A percentile compares a stretch with the other conserved stretches of the same genome.
Evolutionary conservation across 1,140 invertebrate genomes (phyloP).

Genomic region (Euwallacea similis): DNA sequence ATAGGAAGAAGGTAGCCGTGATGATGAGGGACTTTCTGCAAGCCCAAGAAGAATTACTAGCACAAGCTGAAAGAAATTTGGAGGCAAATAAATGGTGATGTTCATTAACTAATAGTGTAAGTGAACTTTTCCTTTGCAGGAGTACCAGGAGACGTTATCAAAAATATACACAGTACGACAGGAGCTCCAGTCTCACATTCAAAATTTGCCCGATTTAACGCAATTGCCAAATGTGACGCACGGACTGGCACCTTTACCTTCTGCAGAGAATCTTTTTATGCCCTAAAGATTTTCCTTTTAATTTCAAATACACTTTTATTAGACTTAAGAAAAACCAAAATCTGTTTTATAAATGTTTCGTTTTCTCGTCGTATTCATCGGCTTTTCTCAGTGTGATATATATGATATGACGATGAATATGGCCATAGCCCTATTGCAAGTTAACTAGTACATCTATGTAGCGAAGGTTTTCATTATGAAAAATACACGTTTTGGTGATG

Average conservation of each 20-base stretch:
- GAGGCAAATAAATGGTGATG: conserved; percentile 64
- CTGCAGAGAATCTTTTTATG: conserved; percentile 87
- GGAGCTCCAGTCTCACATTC: conserved; percentile 89
- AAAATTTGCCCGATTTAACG: conserved; percentile 89
- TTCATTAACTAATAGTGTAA: background rate
- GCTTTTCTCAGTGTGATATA: no score
- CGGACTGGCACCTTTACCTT: conserved; percentile 87
- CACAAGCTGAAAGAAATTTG: conserved; percentile 80
- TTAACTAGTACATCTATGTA: no score
- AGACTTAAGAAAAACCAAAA: no score
- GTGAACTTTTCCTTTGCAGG: conserved; percentile 61
- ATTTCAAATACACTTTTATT: no score
- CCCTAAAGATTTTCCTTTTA: conserved; percentile 27
- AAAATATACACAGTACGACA: conserved; percentile 81
- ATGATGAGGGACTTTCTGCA: conserved; percentile 88
- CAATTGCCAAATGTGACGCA: conserved; percentile 88
- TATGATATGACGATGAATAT: no score
- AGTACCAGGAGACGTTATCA: conserved; percentile 82
- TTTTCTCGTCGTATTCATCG: no score
- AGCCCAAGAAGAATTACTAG: conserved; percentile 80
- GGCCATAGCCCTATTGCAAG: no score
- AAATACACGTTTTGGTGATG: no score
- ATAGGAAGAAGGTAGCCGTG: conserved; percentile 77
- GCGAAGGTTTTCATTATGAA: no score
- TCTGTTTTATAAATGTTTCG: no score